Base-by-base conservation (phyloP, 1,140 invertebrate species). In the Palaemon carinicauda region DNA sequence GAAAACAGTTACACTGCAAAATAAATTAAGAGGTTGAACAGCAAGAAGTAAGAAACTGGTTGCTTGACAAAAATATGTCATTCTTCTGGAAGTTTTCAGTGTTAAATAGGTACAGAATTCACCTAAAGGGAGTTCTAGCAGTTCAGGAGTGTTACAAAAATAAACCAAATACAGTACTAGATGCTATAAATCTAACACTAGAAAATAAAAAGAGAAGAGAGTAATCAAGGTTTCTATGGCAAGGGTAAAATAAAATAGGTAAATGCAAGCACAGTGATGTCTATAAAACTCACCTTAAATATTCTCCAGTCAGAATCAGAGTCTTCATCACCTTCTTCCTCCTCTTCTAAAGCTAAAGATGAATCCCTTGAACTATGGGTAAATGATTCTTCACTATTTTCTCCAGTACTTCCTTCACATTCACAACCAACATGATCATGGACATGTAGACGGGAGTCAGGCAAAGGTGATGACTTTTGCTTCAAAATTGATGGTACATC, bases 401-500 rank as follows among this genome's bases (percentile, higher is more conserved):
- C 78, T 41, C 73, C 80, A 14, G 33, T 53, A 51, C 80, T 71
- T 54, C 73, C 79, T 17, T 81, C 82, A 24, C 79, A 77, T n/a
- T 80, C 82, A 41, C 53, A 75, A 29, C 78, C 77, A 17, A 53
- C 31, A 12, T 54, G 69, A 17, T 80, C 82, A 9, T 77, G 65
- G n/a, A 80, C 21, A 19, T 79, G 78, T n/a, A 86, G 41, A 41
- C 29, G 53, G 1, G 78, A 60, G 9, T 82, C 85, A 24, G 50
- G 50, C 27, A 69, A n/a, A 9, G 69, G 80, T 7, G 80, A 56
- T 1, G 83, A 79, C 77, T 85, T 87, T 54, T 88, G 84, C 88
- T 88, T 89, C 53, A 89, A 71, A 33, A 89, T 90, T 27, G 87
- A 84, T 15, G 80, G 87, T 19, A 83, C 81, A 80, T 87, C 89